Base-by-base conservation (phyloP, 2,113 vertebrate species). In the Delphinus delphis region DNA sequence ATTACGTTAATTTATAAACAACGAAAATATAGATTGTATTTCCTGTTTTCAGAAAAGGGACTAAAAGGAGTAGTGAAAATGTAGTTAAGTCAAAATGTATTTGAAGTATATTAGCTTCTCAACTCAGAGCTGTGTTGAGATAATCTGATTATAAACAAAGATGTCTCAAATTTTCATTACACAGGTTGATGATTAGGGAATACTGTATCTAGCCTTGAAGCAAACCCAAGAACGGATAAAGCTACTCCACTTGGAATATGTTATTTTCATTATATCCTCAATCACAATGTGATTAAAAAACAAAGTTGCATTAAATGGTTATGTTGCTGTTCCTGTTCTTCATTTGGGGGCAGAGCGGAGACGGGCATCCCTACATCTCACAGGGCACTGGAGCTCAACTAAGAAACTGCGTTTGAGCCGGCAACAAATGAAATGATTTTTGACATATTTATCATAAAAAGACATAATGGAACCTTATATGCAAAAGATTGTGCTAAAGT, bases 241-340 rank as follows among this genome's bases (percentile, higher is more conserved):
- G 60, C 44, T 36, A 23, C 13, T 79, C 74, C 41, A 21, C 53
- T 31, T 26, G 38, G 79, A 73, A 63, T 36, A 21, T n/a, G 62
- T 71, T 67, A 53, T 87, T 85, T 85, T 91, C 87, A 68, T 86
- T 14, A 47, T 58, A 36, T 23, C 18, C 81, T 86, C 93, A 50
- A 41, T 41, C 77, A 21, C 38, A 80, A 89, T 60, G 41, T 67
- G 87, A 95, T 96, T 95, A 88, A 44, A 81, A 96, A 65, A 65
- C 70, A 87, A 79, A 95, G n/a, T 70, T 63, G 15, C 68, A 83
- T 86, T 50, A 62, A 67, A 79, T 85, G 9, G 50, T 38, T 15
- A 1, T 17, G 58, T 14, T n/a, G 15, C 58, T n/a, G 50, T 26
- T 79, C 13, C 1, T 8, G 50, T 6, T 25, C 31, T 36, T 33